Conservation (phyloP, 2,797 vertebrate genomes). For the Enoplosus armatus region DNA sequence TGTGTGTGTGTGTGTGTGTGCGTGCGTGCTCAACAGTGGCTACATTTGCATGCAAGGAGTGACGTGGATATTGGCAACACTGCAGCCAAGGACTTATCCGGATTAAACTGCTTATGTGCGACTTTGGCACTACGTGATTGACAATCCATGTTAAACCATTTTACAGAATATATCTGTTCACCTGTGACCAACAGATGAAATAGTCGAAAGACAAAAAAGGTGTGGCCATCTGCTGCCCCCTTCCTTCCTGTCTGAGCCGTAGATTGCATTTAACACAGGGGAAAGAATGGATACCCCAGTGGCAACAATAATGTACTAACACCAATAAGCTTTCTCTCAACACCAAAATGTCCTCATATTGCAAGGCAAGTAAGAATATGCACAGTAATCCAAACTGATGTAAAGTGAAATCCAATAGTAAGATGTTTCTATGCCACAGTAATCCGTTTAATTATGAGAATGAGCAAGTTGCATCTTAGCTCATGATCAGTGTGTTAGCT, state of each 20-base stretch:
- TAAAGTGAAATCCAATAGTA: too few species aligned
- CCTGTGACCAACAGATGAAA: constrained; percentile 11
- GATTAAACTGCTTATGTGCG: constrained; percentile 29
- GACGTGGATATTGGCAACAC: not conserved
- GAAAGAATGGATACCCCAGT: not conserved
- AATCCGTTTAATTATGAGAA: not conserved
- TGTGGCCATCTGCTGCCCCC: not conserved
- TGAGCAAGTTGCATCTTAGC: not conserved
- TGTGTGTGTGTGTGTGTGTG: not conserved
- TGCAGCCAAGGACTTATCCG: not conserved
- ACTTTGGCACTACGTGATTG: constrained; percentile 1
- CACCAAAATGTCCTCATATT: not conserved
- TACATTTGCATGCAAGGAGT: constrained; percentile 27
- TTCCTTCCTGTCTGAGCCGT: not conserved
- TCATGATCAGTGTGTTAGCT: not conserved
- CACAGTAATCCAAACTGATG: too few species aligned
- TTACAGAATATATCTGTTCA: constrained; percentile 1
- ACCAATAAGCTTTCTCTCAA: not conserved
- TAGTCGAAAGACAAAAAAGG: not conserved
- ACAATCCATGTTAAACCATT: constrained; percentile 8
- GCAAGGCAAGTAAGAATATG: not conserved
- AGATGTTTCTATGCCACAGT: not conserved
- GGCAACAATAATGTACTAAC: not conserved
- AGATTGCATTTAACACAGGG: not conserved
- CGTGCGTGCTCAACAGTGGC: not conserved